phyloP scores from a whole-genome alignment of 2,113 vertebrate genomes.

The Pygoscelis adeliae region DNA sequence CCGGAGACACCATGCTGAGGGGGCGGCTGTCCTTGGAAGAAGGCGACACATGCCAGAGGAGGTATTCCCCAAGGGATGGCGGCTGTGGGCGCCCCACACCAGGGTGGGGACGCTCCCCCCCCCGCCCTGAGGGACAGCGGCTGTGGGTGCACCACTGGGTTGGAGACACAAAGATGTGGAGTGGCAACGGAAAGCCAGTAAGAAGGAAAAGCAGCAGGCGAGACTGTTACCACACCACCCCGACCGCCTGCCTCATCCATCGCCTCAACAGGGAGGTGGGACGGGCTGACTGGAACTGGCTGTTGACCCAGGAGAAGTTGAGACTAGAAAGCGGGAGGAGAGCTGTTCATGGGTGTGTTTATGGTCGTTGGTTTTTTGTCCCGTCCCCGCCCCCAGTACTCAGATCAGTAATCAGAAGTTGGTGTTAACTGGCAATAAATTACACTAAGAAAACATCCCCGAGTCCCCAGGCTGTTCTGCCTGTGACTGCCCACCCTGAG shows the following conservation, averaged over 20 bases:
- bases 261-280: fast-evolving
- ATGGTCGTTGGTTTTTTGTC: not conserved
- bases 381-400: no score
- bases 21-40: fast-evolving
- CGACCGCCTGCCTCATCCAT: fast-evolving
- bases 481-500: not conserved
- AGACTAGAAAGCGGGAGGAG: not conserved
- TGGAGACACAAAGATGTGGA: not conserved
- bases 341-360: not conserved
- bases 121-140: not conserved
- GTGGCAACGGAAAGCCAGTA: not conserved
- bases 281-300: fast-evolving
- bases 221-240: fast-evolving
- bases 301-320: not conserved
- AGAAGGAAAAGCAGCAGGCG: not conserved
- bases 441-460: not conserved
- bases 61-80: fast-evolving
- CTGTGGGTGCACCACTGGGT: not conserved
- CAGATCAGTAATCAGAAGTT: not conserved
- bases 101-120: not conserved
- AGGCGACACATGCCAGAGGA: not conserved
- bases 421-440: not conserved
- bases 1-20: not conserved
- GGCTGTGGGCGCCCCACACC: fast-evolving
- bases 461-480: not conserved